A percentile compares a stretch with the other conserved stretches of the same genome.
phyloP scores from a whole-genome alignment of 2,888 invertebrate species.

The Lepidochitona cinerea region DNA sequence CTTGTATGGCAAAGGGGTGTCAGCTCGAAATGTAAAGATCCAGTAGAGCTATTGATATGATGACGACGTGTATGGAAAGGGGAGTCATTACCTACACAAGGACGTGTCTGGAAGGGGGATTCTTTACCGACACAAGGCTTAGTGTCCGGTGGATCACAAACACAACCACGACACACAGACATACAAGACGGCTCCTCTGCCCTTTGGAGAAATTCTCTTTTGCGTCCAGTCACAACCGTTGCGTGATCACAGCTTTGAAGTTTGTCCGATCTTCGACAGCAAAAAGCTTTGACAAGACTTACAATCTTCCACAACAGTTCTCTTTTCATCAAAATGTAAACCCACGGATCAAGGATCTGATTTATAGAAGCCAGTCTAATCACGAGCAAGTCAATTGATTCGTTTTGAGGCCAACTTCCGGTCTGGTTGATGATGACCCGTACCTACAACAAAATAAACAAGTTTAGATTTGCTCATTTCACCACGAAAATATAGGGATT shows the following conservation, averaged over 20 bases:
- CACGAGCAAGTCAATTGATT: conserved; percentile 51
- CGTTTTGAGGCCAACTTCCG: conserved; percentile 20
- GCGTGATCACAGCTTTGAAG: neutral
- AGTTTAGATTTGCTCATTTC: no score
- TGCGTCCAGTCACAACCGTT: neutral
- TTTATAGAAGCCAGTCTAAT: conserved; percentile 67
- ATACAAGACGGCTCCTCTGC: neutral
- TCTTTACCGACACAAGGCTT: no score
- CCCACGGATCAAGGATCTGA: conserved; percentile 70
- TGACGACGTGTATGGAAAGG: neutral
- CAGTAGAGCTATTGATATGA: neutral
- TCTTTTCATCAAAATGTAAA: conserved; percentile 68
- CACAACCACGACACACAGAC: neutral
- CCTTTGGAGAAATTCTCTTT: neutral
- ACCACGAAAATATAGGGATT: no score
- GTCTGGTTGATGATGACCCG: conserved; percentile 46
- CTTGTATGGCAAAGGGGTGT: no score
- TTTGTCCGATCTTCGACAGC: neutral
- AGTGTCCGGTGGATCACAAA: neutral
- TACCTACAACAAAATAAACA: conserved; percentile 34
- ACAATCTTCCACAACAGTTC: conserved; percentile 47
- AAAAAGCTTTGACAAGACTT: conserved; percentile 20
- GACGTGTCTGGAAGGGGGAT: neutral
- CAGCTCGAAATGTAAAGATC: neutral
- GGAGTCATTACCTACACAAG: no score